Evolutionary conservation across 2,888 invertebrate genomes (phyloP).

Genomic region (Phaedon cochleariae): DNA sequence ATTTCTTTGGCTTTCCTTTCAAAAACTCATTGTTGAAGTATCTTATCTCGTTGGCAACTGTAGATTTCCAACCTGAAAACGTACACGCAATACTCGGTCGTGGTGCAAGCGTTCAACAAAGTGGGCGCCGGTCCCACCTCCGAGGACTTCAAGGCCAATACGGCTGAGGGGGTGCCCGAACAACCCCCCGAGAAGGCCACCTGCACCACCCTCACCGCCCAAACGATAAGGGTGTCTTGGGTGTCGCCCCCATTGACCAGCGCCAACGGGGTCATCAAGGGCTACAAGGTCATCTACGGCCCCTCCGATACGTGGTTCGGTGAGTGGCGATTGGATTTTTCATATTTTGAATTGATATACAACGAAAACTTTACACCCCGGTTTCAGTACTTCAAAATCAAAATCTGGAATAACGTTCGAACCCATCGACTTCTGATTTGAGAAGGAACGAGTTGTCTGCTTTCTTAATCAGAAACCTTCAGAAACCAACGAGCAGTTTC

Average conservation of each 20-base stretch:
- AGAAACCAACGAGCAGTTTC: too few species aligned
- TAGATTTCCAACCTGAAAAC: slow-evolving; percentile 68
- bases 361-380: too few species aligned
- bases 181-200: slow-evolving; percentile 91
- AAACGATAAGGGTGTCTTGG: slow-evolving; percentile 94
- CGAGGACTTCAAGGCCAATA: slow-evolving; percentile 88
- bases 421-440: too few species aligned
- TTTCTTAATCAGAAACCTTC: too few species aligned
- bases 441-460: too few species aligned
- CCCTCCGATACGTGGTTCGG: slow-evolving; percentile 93
- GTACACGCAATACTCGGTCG: slow-evolving; percentile 95
- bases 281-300: slow-evolving; percentile 93
- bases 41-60: too few species aligned
- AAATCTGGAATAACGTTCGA: too few species aligned
- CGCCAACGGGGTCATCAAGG: slow-evolving; percentile 94
- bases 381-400: too few species aligned
- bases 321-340: slow-evolving; percentile 56
- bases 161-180: slow-evolving; percentile 93
- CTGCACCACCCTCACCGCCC: slow-evolving; percentile 92
- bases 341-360: neutral
- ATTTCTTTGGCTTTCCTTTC: too few species aligned
- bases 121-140: slow-evolving; percentile 93
- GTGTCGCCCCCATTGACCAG: slow-evolving; percentile 90
- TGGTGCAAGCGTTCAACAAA: slow-evolving; percentile 94
- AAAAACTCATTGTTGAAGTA: too few species aligned